Evolutionary conservation across 2,797 vertebrate genomes (phyloP).

Genomic region (Periophthalmus magnuspinnatus): DNA sequence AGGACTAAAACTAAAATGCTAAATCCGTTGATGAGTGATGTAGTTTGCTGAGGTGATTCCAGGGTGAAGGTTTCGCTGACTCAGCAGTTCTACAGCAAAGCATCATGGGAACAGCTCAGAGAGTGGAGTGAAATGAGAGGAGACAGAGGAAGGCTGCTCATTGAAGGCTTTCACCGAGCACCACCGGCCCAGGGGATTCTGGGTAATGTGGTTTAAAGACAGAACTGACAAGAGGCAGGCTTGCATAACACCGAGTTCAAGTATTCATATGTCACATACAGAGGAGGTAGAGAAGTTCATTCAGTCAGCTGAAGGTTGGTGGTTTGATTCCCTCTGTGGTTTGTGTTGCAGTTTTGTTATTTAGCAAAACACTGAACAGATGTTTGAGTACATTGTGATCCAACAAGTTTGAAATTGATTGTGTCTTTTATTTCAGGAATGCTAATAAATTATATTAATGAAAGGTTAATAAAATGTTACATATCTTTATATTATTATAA

Average conservation of each 20-base stretch:
- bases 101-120: constrained; percentile 4
- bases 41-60: background rate
- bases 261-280: background rate
- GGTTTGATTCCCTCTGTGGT: background rate
- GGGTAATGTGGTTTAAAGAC: constrained; percentile 9
- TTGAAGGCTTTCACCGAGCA: background rate
- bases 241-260: background rate
- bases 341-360: background rate
- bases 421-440: too few species aligned
- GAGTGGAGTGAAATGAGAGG: constrained; percentile 4
- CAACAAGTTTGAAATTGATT: background rate
- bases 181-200: constrained; percentile 5
- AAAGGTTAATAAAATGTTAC: too few species aligned
- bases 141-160: background rate
- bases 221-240: background rate
- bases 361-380: background rate
- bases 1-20: background rate
- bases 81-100: constrained; percentile 3
- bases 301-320: background rate
- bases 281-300: background rate
- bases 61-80: background rate
- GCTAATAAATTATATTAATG: too few species aligned
- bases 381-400: background rate
- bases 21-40: background rate
- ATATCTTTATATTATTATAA: too few species aligned